Percentiles rank a stretch among this genome's conserved stretches.
Evolutionary conservation across 2,113 vertebrate genomes (phyloP).

Genomic region (human (Homo sapiens)): DNA sequence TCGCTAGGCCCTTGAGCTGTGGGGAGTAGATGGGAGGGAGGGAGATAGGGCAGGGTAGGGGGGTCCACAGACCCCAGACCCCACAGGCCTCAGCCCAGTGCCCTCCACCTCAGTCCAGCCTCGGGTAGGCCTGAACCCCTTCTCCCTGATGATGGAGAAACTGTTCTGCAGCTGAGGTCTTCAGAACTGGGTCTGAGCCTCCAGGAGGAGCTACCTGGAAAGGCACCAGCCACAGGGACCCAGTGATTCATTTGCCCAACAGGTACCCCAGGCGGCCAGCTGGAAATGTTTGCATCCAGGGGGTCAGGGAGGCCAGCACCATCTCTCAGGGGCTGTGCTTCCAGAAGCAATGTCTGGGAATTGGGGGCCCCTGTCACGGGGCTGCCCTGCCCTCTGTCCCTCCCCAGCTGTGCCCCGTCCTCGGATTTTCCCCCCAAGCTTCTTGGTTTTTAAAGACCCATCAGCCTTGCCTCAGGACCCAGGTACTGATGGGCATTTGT

Average conservation of each 20-base stretch:
- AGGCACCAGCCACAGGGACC: background rate
- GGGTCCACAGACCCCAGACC: background rate
- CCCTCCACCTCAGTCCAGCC: background rate
- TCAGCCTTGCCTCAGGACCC: background rate
- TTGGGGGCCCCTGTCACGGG: background rate
- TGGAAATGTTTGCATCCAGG: rapidly evolving
- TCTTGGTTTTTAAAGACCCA: background rate
- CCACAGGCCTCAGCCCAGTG: background rate
- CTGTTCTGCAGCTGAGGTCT: background rate
- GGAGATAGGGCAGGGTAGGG: no score
- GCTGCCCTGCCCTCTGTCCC: background rate
- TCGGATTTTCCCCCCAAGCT: background rate
- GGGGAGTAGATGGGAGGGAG: background rate
- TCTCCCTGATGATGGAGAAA: background rate
- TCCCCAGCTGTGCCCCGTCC: background rate
- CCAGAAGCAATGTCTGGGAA: background rate
- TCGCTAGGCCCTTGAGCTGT: background rate
- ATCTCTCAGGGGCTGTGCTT: background rate
- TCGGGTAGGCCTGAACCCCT: background rate
- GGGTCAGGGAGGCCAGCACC: background rate
- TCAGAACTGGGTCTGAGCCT: background rate
- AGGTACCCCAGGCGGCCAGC: background rate
- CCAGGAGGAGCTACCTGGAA: background rate
- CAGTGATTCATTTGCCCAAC: background rate
- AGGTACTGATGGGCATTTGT: background rate